Evolutionary conservation across 2,113 vertebrate species (phyloP), one percentile per base, ranked within the genome.

Genomic region (Aramus guarauna): DNA sequence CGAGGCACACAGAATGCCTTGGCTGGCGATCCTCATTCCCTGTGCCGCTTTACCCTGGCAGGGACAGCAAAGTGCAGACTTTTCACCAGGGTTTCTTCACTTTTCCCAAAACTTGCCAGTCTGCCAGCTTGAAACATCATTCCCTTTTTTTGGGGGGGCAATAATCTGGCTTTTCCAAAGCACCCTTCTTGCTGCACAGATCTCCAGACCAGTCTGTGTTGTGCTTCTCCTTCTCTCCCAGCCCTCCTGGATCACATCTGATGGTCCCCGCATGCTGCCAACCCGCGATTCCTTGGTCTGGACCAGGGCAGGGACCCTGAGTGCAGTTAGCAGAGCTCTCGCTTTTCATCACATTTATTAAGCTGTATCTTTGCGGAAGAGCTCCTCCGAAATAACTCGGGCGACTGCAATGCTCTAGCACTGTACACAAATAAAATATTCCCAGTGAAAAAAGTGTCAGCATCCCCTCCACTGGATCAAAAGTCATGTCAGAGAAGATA

Each of bases 401-500:
- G 41, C 30, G 64, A 37, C 63, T 37, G 72, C 37, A 37, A 4
- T 24, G 63, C 72, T 90, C 24, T 48, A 69, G 85, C 41, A 80
- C 64, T 32, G 39, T 32, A 82, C 92, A 81, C 84, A 92, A 88
- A 88, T 75, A 88, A 96, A 96, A 92, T 97, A 96, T 96, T 96
- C 95, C 36, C 86, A 75, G 93, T 69, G 81, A 95, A 95, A 94
- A 71, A 94, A 90, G 81, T 76, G 85, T 82, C 90, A 94, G 71
- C 90, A 93, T 90, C 89, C 84, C 76, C 91, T 96, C 92, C 2
- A 2, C 93, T 94, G 94, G 80, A 96, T 96, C 95, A 96, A 96
- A 96, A 96, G 87, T 96, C 68, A 22, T 84, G 93, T 96, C 93
- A 95, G 84, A 74, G 56, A 74, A 37, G 60, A 96, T 96, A 96